Percentiles rank a stretch among this genome's conserved stretches.
Conservation (phyloP, 2,113 vertebrate species). For the Amphilophus citrinellus region DNA sequence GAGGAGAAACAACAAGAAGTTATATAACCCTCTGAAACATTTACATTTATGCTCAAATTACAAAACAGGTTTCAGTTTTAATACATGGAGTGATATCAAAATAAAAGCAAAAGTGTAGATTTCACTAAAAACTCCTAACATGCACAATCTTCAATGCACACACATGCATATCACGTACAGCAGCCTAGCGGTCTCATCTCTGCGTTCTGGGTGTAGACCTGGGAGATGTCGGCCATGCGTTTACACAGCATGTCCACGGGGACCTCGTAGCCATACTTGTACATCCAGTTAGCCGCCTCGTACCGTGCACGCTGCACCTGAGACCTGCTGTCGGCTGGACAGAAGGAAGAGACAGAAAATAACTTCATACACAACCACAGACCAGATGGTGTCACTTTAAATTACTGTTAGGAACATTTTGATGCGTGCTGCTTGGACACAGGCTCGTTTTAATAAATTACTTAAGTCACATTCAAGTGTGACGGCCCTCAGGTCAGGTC, state of each 20-base stretch:
- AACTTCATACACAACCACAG: rapidly evolving
- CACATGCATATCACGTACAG: slow-evolving; percentile 84
- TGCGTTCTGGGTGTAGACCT: slow-evolving; percentile 96
- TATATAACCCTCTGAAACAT: background rate
- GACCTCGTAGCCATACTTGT: slow-evolving; percentile 96
- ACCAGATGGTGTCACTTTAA: background rate
- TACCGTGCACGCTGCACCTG: slow-evolving; percentile 96
- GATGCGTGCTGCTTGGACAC: rapidly evolving
- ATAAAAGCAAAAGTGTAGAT: background rate
- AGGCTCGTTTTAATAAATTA: background rate
- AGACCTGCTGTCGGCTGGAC: slow-evolving; percentile 91
- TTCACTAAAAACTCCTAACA: no score
- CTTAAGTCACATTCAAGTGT: background rate
- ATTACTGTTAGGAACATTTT: background rate
- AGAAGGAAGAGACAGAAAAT: background rate
- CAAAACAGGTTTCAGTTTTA: background rate
- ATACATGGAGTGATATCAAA: background rate
- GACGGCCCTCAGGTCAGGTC: rapidly evolving
- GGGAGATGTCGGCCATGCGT: slow-evolving; percentile 94
- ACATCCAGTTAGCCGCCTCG: slow-evolving; percentile 96
- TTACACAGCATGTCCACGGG: slow-evolving; percentile 97
- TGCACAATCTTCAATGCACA: no score
- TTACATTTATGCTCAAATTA: no score
- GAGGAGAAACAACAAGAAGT: background rate
- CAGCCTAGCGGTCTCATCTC: slow-evolving; percentile 97